Base-by-base conservation (phyloP, 1,140 invertebrate species). In the Meloidogyne floridensis region DNA sequence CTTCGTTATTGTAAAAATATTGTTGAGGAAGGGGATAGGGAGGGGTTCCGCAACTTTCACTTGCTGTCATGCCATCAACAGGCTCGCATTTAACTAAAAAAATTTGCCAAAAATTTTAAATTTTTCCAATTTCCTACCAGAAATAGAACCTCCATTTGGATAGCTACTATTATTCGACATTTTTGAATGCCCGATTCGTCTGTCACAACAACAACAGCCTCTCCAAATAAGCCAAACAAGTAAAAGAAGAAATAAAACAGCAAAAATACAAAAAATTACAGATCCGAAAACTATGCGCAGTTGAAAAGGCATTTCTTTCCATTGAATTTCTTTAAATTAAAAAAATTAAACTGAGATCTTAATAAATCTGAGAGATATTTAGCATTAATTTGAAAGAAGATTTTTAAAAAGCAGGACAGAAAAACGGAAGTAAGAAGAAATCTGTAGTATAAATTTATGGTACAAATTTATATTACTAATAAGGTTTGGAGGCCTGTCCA, bases 91-190 rank as follows among this genome's bases (percentile, higher is more conserved):
- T 65, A 2, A 65, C 59, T 65, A 7, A n/a, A 65, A 65, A 3
- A 20, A 20, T 32, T 32, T 32, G 32, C 0, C 32, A 32, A 32
- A 32, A 32, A 4, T 8, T 47, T 47, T 4, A 8, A 47, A 47
- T 47, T 47, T 47, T 47, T 47, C 47, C n/a, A n/a, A 5, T 6
- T n/a, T 65, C 7, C 1, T 65, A 65, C 59, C 59, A 5, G 59
- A 65, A n/a, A 65, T 65, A 65, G 59, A 65, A 65, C 59, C 59
- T 4, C 75, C 32, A 54, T 72, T 79, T 10, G 77, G 47, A 71
- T 71, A 71, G 51, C 20, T 47, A 18, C 76, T 56, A 2, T 54
- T 56, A 70, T 56, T 78, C 43, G 59, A 79, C 65, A 79, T 47
- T 47, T 79, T 79, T 11, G 77, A 18, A 47, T 72, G 77, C 2